Conservation (phyloP, 1,140 invertebrate species). For the Drosophila kikkawai region DNA sequence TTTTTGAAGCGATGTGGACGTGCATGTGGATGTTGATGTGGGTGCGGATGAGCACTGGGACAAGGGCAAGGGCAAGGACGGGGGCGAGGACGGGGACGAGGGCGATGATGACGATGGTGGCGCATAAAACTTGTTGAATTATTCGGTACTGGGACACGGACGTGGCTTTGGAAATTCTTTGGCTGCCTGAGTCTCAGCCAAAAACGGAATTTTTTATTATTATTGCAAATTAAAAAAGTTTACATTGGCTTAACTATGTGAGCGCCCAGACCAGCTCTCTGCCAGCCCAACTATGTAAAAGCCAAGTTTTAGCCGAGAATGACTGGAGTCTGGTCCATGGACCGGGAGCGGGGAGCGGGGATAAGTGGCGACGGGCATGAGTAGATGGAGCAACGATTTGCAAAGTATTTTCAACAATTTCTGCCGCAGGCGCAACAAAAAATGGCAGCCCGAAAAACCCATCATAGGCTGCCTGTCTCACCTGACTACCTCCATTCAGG, state of each 20-base stretch:
- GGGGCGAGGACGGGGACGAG: background rate
- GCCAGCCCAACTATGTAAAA: slow-evolving; percentile 68
- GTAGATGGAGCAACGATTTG: slow-evolving; percentile 40
- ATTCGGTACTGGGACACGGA: slow-evolving; percentile 51
- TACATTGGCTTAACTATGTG: slow-evolving; percentile 78
- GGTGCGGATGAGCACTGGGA: slow-evolving; percentile 31
- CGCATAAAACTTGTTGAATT: slow-evolving; percentile 82
- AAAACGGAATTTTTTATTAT: slow-evolving; percentile 78
- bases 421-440: slow-evolving; percentile 63
- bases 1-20: slow-evolving; percentile 37
- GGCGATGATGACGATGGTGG: slow-evolving; percentile 40
- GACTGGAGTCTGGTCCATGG: slow-evolving; percentile 12
- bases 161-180: slow-evolving; percentile 52
- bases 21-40: slow-evolving; percentile 10
- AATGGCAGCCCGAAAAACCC: slow-evolving; percentile 38
- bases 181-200: slow-evolving; percentile 21
- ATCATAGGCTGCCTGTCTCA: slow-evolving; percentile 46
- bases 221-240: slow-evolving; percentile 84
- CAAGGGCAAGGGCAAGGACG: slow-evolving; percentile 6
- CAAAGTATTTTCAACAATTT: slow-evolving; percentile 75
- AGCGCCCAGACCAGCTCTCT: slow-evolving; percentile 24
- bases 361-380: background rate
- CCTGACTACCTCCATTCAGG: slow-evolving; percentile 27
- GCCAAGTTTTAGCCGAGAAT: slow-evolving; percentile 68
- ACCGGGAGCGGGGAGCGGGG: background rate